A percentile compares a stretch with the other conserved stretches of the same genome.
Evolutionary conservation across 2,113 vertebrate genomes (phyloP).

Genomic region (Podarcis raffonei): DNA sequence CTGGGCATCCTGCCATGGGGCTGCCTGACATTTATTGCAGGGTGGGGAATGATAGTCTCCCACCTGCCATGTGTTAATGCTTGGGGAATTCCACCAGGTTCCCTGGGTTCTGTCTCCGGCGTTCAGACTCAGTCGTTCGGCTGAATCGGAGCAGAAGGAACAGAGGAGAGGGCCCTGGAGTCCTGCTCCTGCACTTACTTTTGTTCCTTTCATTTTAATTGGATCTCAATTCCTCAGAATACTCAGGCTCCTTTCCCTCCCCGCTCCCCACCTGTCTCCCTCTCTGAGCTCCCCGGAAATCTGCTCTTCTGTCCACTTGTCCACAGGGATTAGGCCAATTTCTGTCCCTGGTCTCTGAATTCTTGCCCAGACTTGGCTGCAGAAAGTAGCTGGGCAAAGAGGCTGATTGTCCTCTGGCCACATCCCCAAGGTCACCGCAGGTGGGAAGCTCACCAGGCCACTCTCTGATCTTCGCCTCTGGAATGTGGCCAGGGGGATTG

Average conservation of each 20-base stretch:
- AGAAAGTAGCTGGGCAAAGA: neutral
- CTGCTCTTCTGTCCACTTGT: slow-evolving; percentile 15
- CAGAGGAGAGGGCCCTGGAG: too few relatives aligned
- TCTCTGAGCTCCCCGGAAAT: slow-evolving; percentile 14
- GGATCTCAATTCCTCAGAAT: neutral
- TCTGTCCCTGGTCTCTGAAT: slow-evolving; percentile 24
- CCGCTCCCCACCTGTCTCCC: slow-evolving; percentile 10
- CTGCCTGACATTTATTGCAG: neutral
- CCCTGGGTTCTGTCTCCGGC: neutral
- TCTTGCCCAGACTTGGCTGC: slow-evolving; percentile 9
- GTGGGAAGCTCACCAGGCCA: neutral
- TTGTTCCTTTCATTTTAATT: neutral
- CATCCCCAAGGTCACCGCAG: slow-evolving; percentile 31
- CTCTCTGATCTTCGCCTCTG: slow-evolving; percentile 28
- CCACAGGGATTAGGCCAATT: slow-evolving; percentile 21
- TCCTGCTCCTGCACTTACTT: neutral
- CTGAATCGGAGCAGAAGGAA: neutral
- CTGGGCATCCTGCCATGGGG: neutral
- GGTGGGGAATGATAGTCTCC: neutral
- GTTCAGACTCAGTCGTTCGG: neutral
- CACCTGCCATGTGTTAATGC: neutral
- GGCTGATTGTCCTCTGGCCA: slow-evolving; percentile 7
- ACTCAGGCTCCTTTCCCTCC: neutral
- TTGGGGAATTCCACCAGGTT: slow-evolving; percentile 2
- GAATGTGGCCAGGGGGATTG: slow-evolving; percentile 26